These are phyloP conservation scores for Poecile montanus DNA, from an alignment of 2,797 vertebrate species.

Conservation along the genomic window DNA sequence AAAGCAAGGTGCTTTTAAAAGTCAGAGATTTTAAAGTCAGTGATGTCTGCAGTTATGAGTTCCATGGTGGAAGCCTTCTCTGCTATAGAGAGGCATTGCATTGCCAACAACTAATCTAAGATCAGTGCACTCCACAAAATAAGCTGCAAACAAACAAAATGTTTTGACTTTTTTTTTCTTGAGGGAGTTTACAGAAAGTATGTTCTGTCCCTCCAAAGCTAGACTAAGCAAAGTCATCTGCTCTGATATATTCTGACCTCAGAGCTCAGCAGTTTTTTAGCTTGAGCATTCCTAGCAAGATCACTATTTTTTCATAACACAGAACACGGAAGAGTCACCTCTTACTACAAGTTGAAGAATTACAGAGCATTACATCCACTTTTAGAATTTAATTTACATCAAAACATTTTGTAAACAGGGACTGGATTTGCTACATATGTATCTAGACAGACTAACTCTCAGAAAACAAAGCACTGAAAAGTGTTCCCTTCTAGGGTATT, in stretches of 20 bases:
- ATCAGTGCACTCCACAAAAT: neutral
- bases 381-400: neutral
- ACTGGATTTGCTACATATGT: neutral
- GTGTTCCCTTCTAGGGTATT: neutral
- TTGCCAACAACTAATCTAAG: neutral
- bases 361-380: neutral
- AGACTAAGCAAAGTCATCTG: neutral
- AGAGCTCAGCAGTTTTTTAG: neutral
- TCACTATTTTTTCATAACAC: neutral
- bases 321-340: neutral
- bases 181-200: neutral
- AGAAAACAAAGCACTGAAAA: neutral
- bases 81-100: neutral
- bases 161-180: neutral
- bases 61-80: neutral
- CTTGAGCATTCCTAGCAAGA: neutral
- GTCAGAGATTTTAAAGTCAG: neutral
- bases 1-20: neutral
- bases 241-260: neutral
- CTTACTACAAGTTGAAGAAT: neutral
- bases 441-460: neutral
- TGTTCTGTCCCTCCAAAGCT: neutral
- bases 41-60: neutral
- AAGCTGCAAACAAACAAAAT: fast-evolving
- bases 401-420: neutral